Evolutionary conservation across 2,888 invertebrate genomes (phyloP).

Genomic region (Gerris lacustris): DNA sequence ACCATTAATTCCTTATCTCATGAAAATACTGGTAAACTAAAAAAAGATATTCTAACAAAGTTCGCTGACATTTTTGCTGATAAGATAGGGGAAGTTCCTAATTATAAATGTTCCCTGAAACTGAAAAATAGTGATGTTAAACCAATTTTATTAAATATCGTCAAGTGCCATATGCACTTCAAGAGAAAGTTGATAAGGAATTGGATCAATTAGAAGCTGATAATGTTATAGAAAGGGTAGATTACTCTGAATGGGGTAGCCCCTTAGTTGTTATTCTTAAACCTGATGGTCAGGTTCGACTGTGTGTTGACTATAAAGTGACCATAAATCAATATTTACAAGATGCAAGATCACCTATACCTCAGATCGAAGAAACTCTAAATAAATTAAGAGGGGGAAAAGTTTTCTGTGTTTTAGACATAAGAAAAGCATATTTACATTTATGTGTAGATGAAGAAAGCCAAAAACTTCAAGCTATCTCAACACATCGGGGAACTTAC

Average conservation of each 20-base stretch:
- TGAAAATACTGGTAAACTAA: background rate
- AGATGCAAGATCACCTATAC: conserved; percentile 24
- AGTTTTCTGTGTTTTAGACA: conserved; percentile 24
- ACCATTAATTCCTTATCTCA: background rate
- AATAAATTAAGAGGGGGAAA: conserved; percentile 18
- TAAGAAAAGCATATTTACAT: conserved; percentile 26
- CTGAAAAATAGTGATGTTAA: conserved; percentile 17
- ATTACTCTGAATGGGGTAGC: conserved; percentile 19
- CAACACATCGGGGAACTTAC: conserved; percentile 15
- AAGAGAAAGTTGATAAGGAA: conserved; percentile 14
- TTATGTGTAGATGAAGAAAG: conserved; percentile 18
- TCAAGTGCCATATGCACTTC: conserved; percentile 6
- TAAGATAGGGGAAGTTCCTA: background rate
- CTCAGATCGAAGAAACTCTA: conserved; percentile 22
- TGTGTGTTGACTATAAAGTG: conserved; percentile 28
- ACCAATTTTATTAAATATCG: conserved; percentile 10
- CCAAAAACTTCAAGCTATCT: conserved; percentile 13
- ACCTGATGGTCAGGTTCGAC: conserved; percentile 9
- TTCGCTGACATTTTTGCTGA: background rate
- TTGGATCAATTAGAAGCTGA: conserved; percentile 14
- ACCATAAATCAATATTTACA: conserved; percentile 27
- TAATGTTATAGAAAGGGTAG: conserved; percentile 14
- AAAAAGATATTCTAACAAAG: background rate
- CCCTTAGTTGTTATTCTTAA: background rate
- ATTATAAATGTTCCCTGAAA: conserved; percentile 16